Evolutionary conservation across 2,797 vertebrate species (phyloP), one percentile per base, ranked within the genome.

Genomic region (Anguilla obscura): DNA sequence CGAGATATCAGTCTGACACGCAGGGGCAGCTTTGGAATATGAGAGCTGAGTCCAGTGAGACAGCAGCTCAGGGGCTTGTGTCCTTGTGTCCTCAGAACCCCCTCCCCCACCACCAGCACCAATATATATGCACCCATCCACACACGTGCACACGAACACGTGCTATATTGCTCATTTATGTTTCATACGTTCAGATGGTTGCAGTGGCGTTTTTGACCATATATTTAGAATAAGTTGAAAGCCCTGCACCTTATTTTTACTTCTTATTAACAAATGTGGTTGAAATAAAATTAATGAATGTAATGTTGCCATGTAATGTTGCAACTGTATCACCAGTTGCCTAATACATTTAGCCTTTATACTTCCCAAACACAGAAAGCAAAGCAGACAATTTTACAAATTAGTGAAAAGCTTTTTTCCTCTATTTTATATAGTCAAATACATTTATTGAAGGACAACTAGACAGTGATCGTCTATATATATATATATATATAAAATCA

Each of bases 1-100:
- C 63, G 8, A 71, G 27, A 40, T 36, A n/a, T 5, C 21, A 52
- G 58, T 33, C 24, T 40, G 85, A 21, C 85, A 74, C 14, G 12
- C 3, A 33, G 48, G 18, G 45, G 36, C 48, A 50, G 33, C 10
- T 50, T 33, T 33, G 74, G 30, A 33, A 50, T 6, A 50, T 21
- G 36, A 45, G 79, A n/a, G n/a, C 79, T 48, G 40, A 45, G n/a
- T 82, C 18, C 85, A 71, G 16, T 71, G n/a, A 69, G 85, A 86
- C 33, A 86, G 40, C 21, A 50, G 10, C 85, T 30, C 18, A 52
- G 48, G 36, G 60, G 36, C 40, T 74, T 74, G 9, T 48, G 36
- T 9, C 18, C n/a, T 40, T 27, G 8, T 40, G 54, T 63, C 56
- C 27, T 33, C 56, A 18, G 56, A 85, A 36, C 36, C 36, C 66